Conservation (phyloP, 2,113 vertebrate genomes). For the Neofelis nebulosa region DNA sequence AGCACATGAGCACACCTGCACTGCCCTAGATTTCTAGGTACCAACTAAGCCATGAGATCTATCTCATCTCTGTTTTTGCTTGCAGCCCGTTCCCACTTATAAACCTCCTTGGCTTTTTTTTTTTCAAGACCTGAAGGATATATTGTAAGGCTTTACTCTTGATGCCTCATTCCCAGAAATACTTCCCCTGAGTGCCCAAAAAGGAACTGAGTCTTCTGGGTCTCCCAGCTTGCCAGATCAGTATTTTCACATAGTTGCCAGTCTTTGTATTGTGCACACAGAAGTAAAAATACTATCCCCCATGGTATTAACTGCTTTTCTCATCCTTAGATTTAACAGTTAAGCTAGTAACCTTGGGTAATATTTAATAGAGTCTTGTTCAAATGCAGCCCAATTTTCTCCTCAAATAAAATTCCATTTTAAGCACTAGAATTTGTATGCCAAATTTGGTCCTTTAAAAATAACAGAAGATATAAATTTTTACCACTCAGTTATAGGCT, state of each 20-base stretch:
- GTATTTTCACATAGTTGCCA: neutral
- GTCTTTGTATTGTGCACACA: neutral
- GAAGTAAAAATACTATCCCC: neutral
- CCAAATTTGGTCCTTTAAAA: constrained; percentile 71
- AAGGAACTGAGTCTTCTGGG: neutral
- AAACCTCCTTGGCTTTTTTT: neutral
- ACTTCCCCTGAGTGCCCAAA: neutral
- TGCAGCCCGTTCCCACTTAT: neutral
- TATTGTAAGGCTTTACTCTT: neutral
- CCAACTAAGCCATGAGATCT: neutral
- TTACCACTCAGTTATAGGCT: constrained; percentile 55
- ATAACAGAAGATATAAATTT: constrained; percentile 54
- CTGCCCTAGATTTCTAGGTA: neutral
- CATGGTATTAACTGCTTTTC: neutral
- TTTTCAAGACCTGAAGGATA: neutral
- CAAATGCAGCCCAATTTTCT: constrained; percentile 7
- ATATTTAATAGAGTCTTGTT: constrained; percentile 58
- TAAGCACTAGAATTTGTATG: constrained; percentile 61
- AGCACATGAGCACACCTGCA: rapidly evolving
- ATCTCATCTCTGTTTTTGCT: neutral
- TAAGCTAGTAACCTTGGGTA: neutral
- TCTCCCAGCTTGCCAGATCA: neutral
- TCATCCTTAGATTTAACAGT: neutral
- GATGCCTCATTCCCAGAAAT: neutral
- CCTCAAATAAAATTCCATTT: constrained; percentile 72